Percentiles rank a stretch among this genome's conserved stretches.
Conservation (phyloP, 2,113 vertebrate genomes). For the Centrocercus urophasianus region DNA sequence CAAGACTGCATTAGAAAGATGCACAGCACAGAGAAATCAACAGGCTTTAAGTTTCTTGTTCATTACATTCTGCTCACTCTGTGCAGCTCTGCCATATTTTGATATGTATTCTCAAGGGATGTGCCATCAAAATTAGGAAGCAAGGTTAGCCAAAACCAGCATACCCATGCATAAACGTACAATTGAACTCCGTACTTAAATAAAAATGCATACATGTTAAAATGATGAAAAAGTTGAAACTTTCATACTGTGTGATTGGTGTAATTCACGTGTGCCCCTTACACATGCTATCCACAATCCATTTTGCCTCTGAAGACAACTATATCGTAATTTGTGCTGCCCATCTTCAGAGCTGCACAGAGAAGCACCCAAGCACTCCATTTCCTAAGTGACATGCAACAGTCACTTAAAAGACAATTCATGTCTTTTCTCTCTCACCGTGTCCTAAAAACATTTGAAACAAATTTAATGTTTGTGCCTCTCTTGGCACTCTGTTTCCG, state of each 20-base stretch:
- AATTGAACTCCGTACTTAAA: conserved; percentile 5
- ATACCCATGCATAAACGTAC: background rate
- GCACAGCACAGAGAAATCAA: conserved; percentile 1
- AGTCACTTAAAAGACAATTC: background rate
- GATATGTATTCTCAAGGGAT: conserved; percentile 24
- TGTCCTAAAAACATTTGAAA: background rate
- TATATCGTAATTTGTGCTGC: background rate
- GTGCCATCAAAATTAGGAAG: conserved; percentile 56
- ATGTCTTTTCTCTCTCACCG: background rate
- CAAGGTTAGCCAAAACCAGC: conserved; percentile 55
- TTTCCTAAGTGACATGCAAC: background rate
- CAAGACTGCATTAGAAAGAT: conserved; percentile 27
- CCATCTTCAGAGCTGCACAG: background rate
- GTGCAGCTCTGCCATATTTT: background rate
- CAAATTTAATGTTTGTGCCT: background rate
- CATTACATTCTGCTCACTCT: conserved; percentile 43
- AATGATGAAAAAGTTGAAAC: conserved; percentile 32
- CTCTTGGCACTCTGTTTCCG: background rate
- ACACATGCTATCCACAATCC: background rate
- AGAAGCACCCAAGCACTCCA: background rate
- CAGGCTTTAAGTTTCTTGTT: conserved; percentile 36
- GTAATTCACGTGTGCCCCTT: conserved; percentile 10
- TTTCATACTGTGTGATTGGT: background rate
- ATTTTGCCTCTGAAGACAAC: background rate
- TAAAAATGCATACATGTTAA: conserved; percentile 28